phyloP scores from a whole-genome alignment of 2,113 vertebrate genomes.

The Furnarius figulus region DNA sequence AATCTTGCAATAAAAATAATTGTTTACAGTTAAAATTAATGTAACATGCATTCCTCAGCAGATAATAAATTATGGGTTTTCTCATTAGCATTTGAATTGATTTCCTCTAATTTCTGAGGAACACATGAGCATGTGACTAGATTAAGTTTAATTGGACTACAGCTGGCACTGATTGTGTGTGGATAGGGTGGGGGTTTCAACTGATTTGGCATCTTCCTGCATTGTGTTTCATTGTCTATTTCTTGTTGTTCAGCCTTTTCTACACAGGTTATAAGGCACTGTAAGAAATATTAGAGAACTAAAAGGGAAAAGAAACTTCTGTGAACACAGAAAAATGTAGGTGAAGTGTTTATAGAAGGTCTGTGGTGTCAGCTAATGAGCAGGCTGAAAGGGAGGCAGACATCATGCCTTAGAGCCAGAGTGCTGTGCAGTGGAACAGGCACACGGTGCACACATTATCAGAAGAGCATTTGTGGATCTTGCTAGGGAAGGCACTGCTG shows the following conservation, averaged over 20 bases:
- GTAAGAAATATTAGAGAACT: constrained; percentile 18
- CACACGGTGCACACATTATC: not conserved
- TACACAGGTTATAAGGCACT: not conserved
- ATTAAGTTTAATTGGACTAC: constrained; percentile 88
- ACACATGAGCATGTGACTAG: constrained; percentile 83
- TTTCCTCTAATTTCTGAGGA: constrained; percentile 88
- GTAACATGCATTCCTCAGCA: constrained; percentile 87
- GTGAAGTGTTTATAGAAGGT: not conserved
- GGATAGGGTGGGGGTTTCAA: constrained; percentile 67
- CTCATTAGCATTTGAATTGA: constrained; percentile 91
- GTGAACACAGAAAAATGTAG: not conserved
- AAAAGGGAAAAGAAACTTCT: not conserved
- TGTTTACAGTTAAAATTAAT: constrained; percentile 91
- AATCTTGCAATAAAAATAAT: constrained; percentile 91
- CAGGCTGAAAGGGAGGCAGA: not conserved
- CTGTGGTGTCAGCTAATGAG: not conserved
- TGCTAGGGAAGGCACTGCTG: not conserved
- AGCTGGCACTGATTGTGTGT: constrained; percentile 78
- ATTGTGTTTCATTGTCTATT: constrained; percentile 63
- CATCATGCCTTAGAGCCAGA: not conserved
- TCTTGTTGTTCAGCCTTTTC: not conserved
- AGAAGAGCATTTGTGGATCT: not conserved
- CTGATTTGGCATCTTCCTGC: constrained; percentile 67
- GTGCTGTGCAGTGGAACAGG: not conserved
- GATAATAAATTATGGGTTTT: constrained; percentile 89